Conservation (phyloP, 2,888 invertebrate genomes). For the Nephrotoma appendiculata region DNA sequence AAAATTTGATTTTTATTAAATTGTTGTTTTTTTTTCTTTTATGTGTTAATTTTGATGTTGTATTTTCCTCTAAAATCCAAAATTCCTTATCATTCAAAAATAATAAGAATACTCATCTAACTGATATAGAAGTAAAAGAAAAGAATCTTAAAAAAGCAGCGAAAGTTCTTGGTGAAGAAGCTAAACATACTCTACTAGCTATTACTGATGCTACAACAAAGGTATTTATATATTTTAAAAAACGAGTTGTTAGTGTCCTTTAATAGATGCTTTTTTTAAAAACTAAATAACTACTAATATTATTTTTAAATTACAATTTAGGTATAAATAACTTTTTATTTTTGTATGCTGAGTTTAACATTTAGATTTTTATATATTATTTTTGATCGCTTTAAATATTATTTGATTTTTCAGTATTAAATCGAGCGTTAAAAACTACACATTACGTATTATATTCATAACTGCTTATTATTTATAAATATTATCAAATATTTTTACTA, state of each 20-base stretch:
- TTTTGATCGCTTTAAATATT: no score
- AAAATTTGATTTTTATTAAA: neutral
- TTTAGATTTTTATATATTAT: neutral
- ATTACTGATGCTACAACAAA: slow-evolving; percentile 33
- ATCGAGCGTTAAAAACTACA: no score
- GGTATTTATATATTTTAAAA: slow-evolving; percentile 19
- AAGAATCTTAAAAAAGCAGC: slow-evolving; percentile 39
- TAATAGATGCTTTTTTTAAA: neutral
- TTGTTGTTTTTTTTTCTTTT: neutral
- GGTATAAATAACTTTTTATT: neutral
- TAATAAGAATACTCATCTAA: slow-evolving; percentile 21
- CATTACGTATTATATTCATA: no score
- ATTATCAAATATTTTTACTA: no score
- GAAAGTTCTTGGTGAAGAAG: slow-evolving; percentile 39
- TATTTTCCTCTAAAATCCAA: neutral
- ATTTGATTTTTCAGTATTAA: no score
- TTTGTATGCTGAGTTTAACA: neutral
- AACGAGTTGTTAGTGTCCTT: neutral
- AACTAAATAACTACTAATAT: neutral
- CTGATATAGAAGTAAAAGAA: slow-evolving; percentile 30
- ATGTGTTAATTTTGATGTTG: neutral
- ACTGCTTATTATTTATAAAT: no score
- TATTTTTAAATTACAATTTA: neutral
- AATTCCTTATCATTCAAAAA: neutral
- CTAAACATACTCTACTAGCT: slow-evolving; percentile 35